Evolutionary conservation across 2,797 vertebrate genomes (phyloP).

Genomic region (Peromyscus attwateri): DNA sequence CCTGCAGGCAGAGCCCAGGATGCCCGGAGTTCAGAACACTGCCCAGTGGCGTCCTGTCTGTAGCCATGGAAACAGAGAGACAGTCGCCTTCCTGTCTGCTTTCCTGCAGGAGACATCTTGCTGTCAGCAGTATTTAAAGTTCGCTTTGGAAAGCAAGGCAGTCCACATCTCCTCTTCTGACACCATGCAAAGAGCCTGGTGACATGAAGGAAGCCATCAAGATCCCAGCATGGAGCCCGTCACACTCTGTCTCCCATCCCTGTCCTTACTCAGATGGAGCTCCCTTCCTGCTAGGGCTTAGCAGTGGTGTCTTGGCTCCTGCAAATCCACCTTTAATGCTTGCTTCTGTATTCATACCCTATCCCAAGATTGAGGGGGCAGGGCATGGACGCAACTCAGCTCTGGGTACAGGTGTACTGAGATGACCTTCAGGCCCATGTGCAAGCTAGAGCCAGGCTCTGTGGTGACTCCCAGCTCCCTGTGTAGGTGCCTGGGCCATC

Average conservation of each 20-base stretch:
- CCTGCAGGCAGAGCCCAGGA: constrained; percentile 17
- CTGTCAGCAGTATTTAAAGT: constrained; percentile 80
- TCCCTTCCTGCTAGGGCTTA: constrained; percentile 44
- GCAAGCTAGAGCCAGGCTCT: not conserved
- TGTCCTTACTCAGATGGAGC: constrained; percentile 25
- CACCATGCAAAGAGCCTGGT: constrained; percentile 22
- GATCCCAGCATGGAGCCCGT: constrained; percentile 53
- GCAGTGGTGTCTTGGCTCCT: not conserved
- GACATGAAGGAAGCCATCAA: not conserved
- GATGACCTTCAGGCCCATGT: not conserved
- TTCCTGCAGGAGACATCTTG: constrained; percentile 74
- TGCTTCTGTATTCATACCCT: not conserved
- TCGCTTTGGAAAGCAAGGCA: constrained; percentile 70
- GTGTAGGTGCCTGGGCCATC: not conserved
- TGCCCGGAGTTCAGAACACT: constrained; percentile 72
- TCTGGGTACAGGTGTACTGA: not conserved
- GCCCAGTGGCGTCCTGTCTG: constrained; percentile 66
- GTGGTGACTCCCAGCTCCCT: not conserved
- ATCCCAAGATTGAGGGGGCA: not conserved
- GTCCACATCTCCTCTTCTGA: constrained; percentile 65
- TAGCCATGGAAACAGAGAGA: constrained; percentile 81
- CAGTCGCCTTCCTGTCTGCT: constrained; percentile 68
- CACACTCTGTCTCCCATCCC: constrained; percentile 1
- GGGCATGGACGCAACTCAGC: not conserved
- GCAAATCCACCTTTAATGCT: not conserved